phyloP scores from a whole-genome alignment of 2,797 vertebrate genomes.

The Heliangelus exortis region DNA sequence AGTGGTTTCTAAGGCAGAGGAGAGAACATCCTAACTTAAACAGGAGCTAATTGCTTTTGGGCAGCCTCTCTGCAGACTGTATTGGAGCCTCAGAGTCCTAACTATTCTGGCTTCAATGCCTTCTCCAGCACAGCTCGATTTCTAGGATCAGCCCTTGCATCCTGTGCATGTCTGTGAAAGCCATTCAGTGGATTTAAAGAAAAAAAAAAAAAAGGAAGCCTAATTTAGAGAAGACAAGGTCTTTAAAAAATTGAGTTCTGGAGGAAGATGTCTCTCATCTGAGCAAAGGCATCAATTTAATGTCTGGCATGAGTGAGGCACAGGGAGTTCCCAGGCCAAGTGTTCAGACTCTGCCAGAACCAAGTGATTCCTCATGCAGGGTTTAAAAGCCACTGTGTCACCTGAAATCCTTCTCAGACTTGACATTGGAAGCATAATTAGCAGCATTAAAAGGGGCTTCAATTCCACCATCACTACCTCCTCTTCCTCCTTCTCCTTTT shows the following conservation, averaged over 20 bases:
- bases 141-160: not conserved
- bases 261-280: not conserved
- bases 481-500: no score
- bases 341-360: not conserved
- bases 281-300: not conserved
- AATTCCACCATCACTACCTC: not conserved
- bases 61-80: not conserved
- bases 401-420: not conserved
- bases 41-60: conserved; percentile 4
- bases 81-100: not conserved
- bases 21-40: not conserved
- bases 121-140: not conserved
- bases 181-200: not conserved
- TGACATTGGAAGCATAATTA: not conserved
- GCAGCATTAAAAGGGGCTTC: not conserved
- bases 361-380: not conserved
- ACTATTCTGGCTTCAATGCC: not conserved
- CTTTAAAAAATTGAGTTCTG: not conserved
- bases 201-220: not conserved
- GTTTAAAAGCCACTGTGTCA: not conserved
- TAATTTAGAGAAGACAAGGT: not conserved
- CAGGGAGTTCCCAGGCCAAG: rapidly evolving
- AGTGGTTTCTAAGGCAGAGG: not conserved
- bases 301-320: not conserved
- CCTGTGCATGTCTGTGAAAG: not conserved